Base-by-base conservation (phyloP, 2,888 invertebrate species). In the Megalurothrips usitatus region DNA sequence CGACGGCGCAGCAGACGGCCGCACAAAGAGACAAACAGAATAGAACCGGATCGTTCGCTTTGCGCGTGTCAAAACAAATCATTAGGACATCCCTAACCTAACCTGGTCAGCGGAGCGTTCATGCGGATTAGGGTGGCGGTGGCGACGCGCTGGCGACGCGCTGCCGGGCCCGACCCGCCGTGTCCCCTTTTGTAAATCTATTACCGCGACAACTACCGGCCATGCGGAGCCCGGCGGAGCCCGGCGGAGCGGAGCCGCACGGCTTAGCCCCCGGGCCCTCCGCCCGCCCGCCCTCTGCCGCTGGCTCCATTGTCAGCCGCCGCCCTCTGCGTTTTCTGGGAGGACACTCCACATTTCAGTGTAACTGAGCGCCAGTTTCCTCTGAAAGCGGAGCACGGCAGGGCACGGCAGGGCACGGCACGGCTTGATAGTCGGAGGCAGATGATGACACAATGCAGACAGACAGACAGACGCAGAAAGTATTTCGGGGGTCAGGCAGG, bases 51-150 rank as follows among this genome's bases (percentile, higher is more conserved):
- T 75, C 68, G 68, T 23, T 75, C 68, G 68, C 68, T 75, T 23
- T 75, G 68, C 68, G 68, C 68, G 68, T 75, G 68, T 75, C 68
- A 75, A 75, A 75, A 75, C 68, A 75, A 75, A 75, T 75, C 68
- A 75, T 75, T 75, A 75, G 68, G 68, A 75, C 68, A 75, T 75
- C 68, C 68, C 68, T 75, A 75, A 75, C 68, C 68, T 75, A 75
- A 75, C 68, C 68, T 58, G 58, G 58, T 58, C 58, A 58, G 58
- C 58, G 58, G 68, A 26, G 68, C 68, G 68, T 75, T 75, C 68
- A 75, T 75, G 68, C 68, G 68, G 58, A 58, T 58, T 58, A 58
- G 58, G 58, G 58, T 58, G 58, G 58, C 68, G 26, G 26, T 26
- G 12, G 68, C 68, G 10, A n/a, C 34, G 34, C 34, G 34, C 34